Evolutionary conservation across 2,113 vertebrate species (phyloP).

Genomic region (Oxyura jamaicensis): DNA sequence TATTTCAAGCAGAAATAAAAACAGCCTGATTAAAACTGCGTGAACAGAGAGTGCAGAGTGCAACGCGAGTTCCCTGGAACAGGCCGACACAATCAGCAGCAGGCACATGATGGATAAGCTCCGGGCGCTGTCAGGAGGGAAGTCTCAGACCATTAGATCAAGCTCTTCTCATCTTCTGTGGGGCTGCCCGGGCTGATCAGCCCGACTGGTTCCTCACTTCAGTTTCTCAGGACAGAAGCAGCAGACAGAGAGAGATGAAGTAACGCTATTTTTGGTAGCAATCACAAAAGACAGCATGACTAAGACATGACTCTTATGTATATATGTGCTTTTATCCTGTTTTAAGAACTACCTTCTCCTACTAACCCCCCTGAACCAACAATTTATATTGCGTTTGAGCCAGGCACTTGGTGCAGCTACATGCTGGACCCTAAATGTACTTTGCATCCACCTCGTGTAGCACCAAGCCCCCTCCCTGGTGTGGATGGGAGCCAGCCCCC

Average conservation of each 20-base stretch:
- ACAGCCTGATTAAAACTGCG: fast-evolving
- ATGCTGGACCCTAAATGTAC: fast-evolving
- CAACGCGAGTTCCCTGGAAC: neutral
- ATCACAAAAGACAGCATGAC: neutral
- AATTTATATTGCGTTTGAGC: neutral
- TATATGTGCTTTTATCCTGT: neutral
- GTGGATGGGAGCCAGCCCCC: neutral
- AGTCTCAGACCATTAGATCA: neutral
- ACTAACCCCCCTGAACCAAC: neutral
- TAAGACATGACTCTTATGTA: fast-evolving
- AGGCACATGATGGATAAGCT: neutral
- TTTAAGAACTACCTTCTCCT: neutral
- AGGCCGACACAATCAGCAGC: neutral
- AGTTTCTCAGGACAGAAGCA: neutral
- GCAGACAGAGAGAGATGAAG: neutral
- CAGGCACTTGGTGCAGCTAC: neutral
- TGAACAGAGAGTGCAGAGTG: neutral
- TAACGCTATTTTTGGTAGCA: neutral
- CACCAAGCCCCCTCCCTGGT: neutral
- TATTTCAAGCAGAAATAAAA: slow-evolving; percentile 2
- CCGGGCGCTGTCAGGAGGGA: neutral
- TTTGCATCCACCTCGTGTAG: neutral
- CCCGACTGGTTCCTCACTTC: neutral
- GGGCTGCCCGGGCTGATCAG: neutral
- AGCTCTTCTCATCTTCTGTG: neutral